Percentiles rank a stretch among this genome's conserved stretches.
These are phyloP conservation scores for Xanthia icteritia DNA, from an alignment of 2,888 invertebrate species.

Conservation along the genomic window DNA sequence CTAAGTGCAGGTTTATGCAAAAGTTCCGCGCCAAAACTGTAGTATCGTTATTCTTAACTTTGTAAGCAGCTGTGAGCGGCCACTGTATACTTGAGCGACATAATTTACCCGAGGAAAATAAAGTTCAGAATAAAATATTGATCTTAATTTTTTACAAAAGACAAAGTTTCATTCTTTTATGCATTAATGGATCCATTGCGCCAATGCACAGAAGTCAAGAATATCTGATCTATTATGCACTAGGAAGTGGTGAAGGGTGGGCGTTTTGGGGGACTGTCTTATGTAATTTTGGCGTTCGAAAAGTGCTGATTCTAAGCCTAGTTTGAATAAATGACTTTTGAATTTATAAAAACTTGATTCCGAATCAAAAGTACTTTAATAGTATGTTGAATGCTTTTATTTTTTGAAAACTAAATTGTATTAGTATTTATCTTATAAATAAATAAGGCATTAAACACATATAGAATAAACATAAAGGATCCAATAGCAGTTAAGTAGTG, in stretches of 20 bases:
- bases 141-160: slow-evolving; percentile 28
- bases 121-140: slow-evolving; percentile 56
- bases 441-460: slow-evolving; percentile 6
- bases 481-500: slow-evolving; percentile 50
- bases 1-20: slow-evolving; percentile 74
- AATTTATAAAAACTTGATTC: no score
- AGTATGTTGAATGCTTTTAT: no score
- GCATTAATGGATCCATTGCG: not conserved
- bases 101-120: slow-evolving; percentile 61
- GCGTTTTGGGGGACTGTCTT: no score
- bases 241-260: no score
- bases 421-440: not conserved
- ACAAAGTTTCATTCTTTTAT: not conserved
- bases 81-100: slow-evolving; percentile 61
- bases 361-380: no score
- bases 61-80: slow-evolving; percentile 72
- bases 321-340: no score
- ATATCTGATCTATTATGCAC: not conserved
- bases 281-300: no score
- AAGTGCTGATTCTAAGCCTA: no score
- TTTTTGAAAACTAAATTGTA: no score
- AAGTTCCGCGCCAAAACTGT: slow-evolving; percentile 72
- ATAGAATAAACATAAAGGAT: slow-evolving; percentile 26
- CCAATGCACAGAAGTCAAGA: not conserved
- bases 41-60: slow-evolving; percentile 75